Evolutionary conservation across 2,888 invertebrate genomes (phyloP).

Genomic region (Macropis europaea): DNA sequence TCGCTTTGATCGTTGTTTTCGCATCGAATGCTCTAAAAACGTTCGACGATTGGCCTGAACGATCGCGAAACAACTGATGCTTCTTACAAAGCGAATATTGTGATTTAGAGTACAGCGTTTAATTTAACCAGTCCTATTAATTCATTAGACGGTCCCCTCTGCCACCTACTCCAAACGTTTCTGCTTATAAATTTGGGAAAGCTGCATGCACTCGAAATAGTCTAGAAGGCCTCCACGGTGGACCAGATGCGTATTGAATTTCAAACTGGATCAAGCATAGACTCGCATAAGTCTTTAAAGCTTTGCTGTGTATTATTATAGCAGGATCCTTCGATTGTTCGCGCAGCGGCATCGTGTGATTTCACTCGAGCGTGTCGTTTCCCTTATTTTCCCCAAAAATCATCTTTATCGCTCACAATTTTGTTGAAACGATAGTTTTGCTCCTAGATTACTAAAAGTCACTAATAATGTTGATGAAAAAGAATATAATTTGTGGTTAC

Average conservation of each 20-base stretch:
- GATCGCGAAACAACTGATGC: background rate
- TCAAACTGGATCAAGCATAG: constrained; percentile 58
- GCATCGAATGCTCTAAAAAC: too few species aligned
- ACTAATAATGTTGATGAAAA: too few species aligned
- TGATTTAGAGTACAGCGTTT: constrained; percentile 61
- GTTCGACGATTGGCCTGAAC: too few species aligned
- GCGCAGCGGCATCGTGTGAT: too few species aligned
- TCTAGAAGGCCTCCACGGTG: constrained; percentile 62
- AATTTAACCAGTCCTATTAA: constrained; percentile 73
- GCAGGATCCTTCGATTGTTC: background rate
- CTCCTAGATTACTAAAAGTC: too few species aligned
- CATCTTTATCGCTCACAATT: too few species aligned
- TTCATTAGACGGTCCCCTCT: constrained; percentile 64
- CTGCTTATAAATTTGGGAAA: constrained; percentile 77
- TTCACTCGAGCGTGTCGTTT: too few species aligned
- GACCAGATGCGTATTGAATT: constrained; percentile 68
- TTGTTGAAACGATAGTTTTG: too few species aligned
- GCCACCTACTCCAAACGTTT: constrained; percentile 66
- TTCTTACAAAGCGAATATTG: constrained; percentile 28
- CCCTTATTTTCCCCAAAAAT: too few species aligned
- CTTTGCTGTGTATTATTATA: background rate
- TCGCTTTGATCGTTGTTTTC: too few species aligned
- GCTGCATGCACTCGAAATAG: constrained; percentile 76
- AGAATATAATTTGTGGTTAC: too few species aligned
- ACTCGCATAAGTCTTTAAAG: constrained; percentile 20